Evolutionary conservation across 2,888 invertebrate genomes (phyloP).

Genomic region (Eupithecia subfuscata): DNA sequence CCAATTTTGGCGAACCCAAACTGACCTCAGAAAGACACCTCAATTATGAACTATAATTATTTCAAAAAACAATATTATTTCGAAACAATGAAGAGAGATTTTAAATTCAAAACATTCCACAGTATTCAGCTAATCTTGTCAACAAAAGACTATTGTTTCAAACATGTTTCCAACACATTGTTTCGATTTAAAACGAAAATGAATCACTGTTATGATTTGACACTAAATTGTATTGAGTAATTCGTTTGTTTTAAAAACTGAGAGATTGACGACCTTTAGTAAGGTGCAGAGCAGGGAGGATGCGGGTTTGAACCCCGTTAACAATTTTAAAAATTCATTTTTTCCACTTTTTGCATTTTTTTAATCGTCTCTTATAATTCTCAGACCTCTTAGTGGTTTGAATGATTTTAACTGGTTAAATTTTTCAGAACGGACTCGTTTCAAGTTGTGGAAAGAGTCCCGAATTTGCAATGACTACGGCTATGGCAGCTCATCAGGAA

Average conservation of each 20-base stretch:
- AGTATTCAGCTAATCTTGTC: constrained; percentile 82
- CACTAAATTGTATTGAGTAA: constrained; percentile 78
- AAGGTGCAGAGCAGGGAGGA: constrained; percentile 5
- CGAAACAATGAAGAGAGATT: constrained; percentile 78
- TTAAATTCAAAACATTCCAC: constrained; percentile 80
- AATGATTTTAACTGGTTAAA: background rate
- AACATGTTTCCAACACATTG: constrained; percentile 70
- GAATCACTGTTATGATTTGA: constrained; percentile 82
- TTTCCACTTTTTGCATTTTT: background rate
- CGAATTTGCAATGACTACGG: constrained; percentile 83
- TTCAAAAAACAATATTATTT: constrained; percentile 61
- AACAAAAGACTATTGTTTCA: constrained; percentile 82
- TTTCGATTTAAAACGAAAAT: constrained; percentile 78
- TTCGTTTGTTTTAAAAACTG: constrained; percentile 73
- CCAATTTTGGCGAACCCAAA: constrained; percentile 28
- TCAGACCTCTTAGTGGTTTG: background rate
- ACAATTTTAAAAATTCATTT: background rate
- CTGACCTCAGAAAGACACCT: constrained; percentile 35
- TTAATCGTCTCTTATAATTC: background rate
- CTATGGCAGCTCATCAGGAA: constrained; percentile 84
- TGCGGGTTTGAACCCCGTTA: constrained; percentile 19
- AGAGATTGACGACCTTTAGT: constrained; percentile 30
- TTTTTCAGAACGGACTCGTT: constrained; percentile 71
- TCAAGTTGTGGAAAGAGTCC: constrained; percentile 71
- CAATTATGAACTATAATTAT: constrained; percentile 32